Evolutionary conservation across 2,113 vertebrate species (phyloP).

Genomic region (Chaetodon trifascialis): DNA sequence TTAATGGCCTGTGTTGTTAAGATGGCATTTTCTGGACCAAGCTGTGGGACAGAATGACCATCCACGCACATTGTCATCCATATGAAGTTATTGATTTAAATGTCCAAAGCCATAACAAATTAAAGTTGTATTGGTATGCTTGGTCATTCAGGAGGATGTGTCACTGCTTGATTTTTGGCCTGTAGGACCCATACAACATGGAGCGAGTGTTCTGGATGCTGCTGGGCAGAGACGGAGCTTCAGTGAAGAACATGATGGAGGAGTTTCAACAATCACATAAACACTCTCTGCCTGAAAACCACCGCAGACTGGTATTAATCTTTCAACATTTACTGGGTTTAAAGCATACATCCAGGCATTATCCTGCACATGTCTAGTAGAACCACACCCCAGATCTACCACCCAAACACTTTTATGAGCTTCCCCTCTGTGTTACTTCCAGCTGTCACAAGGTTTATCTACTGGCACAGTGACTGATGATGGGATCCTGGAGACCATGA

Average conservation of each 20-base stretch:
- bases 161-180: constrained; percentile 7
- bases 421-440: constrained; percentile 1
- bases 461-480: constrained; percentile 79
- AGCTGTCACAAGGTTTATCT: constrained; percentile 75
- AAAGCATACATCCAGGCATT: neutral
- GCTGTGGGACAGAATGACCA: neutral
- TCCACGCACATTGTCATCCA: neutral
- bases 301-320: constrained; percentile 69
- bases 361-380: too few relatives aligned
- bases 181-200: constrained; percentile 94
- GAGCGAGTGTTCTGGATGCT: constrained; percentile 95
- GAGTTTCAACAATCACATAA: constrained; percentile 84
- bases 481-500: constrained; percentile 83
- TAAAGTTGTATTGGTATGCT: neutral
- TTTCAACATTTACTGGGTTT: neutral
- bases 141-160: neutral
- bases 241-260: constrained; percentile 89
- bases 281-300: constrained; percentile 79
- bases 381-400: too few relatives aligned
- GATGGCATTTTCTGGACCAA: neutral
- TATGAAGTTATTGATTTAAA: neutral
- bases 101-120: neutral
- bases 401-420: too few relatives aligned
- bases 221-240: constrained; percentile 76
- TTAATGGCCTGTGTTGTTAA: neutral